Evolutionary conservation across 2,113 vertebrate species (phyloP).

Genomic region (Anolis sagrei): DNA sequence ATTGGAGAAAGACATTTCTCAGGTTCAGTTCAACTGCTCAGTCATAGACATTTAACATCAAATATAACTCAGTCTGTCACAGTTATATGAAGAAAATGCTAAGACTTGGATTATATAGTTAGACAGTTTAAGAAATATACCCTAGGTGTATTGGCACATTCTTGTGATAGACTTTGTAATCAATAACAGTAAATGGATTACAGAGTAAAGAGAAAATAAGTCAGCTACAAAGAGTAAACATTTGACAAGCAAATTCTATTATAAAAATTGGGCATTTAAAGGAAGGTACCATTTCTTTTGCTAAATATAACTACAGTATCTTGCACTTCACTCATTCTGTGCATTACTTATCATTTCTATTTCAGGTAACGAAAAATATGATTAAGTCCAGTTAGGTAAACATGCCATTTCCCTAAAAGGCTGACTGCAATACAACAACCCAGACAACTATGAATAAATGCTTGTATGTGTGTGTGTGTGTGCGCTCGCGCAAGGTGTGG

Average conservation of each 20-base stretch:
- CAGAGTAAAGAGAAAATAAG: neutral
- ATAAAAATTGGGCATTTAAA: neutral
- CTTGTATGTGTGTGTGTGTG: too few relatives aligned
- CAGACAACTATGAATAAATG: too few relatives aligned
- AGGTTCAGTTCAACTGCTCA: conserved; percentile 17
- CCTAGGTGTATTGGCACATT: neutral
- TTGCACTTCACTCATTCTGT: too few relatives aligned
- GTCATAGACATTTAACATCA: conserved; percentile 26
- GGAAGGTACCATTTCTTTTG: too few relatives aligned
- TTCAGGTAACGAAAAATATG: too few relatives aligned
- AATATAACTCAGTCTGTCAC: conserved; percentile 2
- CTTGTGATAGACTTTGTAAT: neutral
- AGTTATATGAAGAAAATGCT: conserved; percentile 36
- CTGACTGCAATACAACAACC: too few relatives aligned
- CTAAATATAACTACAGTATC: too few relatives aligned
- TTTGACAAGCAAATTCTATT: neutral
- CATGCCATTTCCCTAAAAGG: too few relatives aligned
- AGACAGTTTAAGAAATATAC: neutral
- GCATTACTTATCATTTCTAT: too few relatives aligned
- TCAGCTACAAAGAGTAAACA: neutral
- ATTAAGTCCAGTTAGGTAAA: too few relatives aligned
- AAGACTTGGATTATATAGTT: conserved; percentile 40
- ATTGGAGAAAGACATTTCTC: conserved; percentile 34
- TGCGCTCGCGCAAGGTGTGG: too few relatives aligned
- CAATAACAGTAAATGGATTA: neutral